A percentile compares a stretch with the other conserved stretches of the same genome.
Evolutionary conservation across 2,888 invertebrate species (phyloP).

Genomic region (Drosophila anomelani): DNA sequence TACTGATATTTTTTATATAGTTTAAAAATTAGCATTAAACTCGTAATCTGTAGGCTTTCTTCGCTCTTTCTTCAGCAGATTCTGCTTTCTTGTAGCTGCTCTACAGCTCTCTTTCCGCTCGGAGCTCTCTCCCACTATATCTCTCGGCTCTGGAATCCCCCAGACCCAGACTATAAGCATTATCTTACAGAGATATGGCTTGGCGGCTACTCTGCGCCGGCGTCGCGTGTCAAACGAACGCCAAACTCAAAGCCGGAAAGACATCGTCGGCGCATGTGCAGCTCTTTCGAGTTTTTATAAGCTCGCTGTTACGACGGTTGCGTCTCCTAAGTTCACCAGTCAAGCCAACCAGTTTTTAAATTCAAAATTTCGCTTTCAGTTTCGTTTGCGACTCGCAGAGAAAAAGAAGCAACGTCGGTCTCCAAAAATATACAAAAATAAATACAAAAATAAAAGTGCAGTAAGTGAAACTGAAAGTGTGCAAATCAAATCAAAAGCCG

Average conservation of each 20-base stretch:
- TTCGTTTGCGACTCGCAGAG: constrained; percentile 46
- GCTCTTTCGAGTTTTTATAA: constrained; percentile 10
- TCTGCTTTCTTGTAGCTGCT: constrained; percentile 9
- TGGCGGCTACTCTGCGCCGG: constrained; percentile 51
- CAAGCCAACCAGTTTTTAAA: constrained; percentile 38
- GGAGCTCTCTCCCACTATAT: constrained; percentile 6
- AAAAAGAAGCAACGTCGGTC: constrained; percentile 22
- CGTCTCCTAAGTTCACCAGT: constrained; percentile 23
- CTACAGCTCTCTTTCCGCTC: constrained; percentile 9
- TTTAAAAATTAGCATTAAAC: neutral
- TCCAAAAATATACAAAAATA: neutral
- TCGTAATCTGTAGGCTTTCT: neutral
- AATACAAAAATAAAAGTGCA: constrained; percentile 23
- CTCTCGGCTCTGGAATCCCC: neutral
- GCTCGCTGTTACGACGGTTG: constrained; percentile 17
- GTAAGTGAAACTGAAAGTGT: constrained; percentile 63
- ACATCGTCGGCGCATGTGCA: constrained; percentile 56
- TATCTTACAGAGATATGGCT: constrained; percentile 35
- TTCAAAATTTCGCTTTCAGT: constrained; percentile 39
- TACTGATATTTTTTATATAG: neutral
- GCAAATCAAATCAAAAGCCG: constrained; percentile 60
- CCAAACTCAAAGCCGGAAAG: constrained; percentile 70
- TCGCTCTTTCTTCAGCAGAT: neutral
- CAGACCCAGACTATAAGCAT: no score
- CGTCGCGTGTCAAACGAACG: constrained; percentile 75